A percentile compares a stretch with the other conserved stretches of the same genome.
Evolutionary conservation across 1,140 invertebrate genomes (phyloP).

Genomic region (Rhynchophorus ferrugineus): DNA sequence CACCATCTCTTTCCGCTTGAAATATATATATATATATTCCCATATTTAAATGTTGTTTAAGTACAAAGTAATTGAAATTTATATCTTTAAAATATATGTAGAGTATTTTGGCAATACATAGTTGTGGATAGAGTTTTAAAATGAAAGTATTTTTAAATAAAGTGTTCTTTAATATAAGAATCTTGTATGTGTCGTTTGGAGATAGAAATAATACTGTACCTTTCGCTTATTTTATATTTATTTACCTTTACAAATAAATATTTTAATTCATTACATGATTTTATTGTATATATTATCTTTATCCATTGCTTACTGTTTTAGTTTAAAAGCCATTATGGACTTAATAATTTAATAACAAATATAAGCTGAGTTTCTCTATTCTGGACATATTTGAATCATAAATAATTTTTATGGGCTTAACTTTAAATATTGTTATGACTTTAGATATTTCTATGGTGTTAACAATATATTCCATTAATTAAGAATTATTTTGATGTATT

Average conservation of each 20-base stretch:
- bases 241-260: constrained; percentile 10
- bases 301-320: no score
- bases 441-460: no score
- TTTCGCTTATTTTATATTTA: constrained; percentile 12
- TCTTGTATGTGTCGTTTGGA: constrained; percentile 10
- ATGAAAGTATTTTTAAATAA: constrained; percentile 19
- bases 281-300: not conserved
- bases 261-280: constrained; percentile 1
- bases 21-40: not conserved
- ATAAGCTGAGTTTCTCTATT: no score
- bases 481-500: no score
- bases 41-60: constrained; percentile 1
- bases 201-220: constrained; percentile 16
- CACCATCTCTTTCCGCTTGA: not conserved
- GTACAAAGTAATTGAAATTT: constrained; percentile 17
- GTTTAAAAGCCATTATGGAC: no score
- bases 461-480: no score
- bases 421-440: no score
- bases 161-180: constrained; percentile 17
- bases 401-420: no score
- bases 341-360: no score
- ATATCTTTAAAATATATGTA: constrained; percentile 14
- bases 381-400: no score
- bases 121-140: constrained; percentile 14
- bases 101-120: constrained; percentile 20